Percentiles rank a stretch among this genome's conserved stretches.
These are phyloP conservation scores for Ataeniobius toweri DNA, from an alignment of 2,797 vertebrate genomes.

Conservation along the genomic window DNA sequence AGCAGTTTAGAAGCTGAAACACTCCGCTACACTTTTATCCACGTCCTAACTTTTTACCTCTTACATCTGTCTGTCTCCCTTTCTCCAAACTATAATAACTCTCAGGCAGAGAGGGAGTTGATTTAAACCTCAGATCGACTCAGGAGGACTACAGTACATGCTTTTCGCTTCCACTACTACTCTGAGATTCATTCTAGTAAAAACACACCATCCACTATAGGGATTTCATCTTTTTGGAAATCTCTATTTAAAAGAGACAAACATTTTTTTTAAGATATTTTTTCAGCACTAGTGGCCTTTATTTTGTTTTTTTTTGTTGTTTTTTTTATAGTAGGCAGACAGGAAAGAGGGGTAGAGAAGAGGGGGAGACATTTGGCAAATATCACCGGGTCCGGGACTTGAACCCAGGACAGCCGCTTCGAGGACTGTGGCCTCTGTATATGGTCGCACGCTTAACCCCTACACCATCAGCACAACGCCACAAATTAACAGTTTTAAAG, in stretches of 20 bases:
- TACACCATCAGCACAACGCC: no score
- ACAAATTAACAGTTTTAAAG: constrained; percentile 15
- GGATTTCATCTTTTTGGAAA: constrained; percentile 37
- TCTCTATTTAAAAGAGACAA: constrained; percentile 38
- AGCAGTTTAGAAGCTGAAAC: constrained; percentile 87
- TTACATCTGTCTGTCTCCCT: constrained; percentile 51
- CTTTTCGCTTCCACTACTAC: constrained; percentile 37
- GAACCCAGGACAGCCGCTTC: no score
- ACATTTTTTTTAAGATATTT: background rate
- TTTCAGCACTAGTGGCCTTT: background rate
- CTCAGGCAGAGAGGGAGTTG: constrained; percentile 53
- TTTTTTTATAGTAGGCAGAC: no score
- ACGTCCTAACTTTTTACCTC: constrained; percentile 34
- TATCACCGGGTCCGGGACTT: no score
- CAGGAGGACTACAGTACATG: constrained; percentile 49
- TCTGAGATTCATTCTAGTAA: constrained; percentile 49
- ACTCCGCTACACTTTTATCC: constrained; percentile 53
- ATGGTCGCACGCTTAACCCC: no score
- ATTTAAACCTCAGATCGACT: constrained; percentile 69
- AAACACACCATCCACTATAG: background rate
- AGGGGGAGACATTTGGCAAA: no score
- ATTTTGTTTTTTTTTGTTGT: no score
- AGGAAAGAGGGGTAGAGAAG: no score
- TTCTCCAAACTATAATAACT: constrained; percentile 54
- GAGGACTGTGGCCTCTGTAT: no score